These are phyloP conservation scores for Nanorana parkeri DNA, from an alignment of 2,113 vertebrate species.

Conservation along the genomic window DNA sequence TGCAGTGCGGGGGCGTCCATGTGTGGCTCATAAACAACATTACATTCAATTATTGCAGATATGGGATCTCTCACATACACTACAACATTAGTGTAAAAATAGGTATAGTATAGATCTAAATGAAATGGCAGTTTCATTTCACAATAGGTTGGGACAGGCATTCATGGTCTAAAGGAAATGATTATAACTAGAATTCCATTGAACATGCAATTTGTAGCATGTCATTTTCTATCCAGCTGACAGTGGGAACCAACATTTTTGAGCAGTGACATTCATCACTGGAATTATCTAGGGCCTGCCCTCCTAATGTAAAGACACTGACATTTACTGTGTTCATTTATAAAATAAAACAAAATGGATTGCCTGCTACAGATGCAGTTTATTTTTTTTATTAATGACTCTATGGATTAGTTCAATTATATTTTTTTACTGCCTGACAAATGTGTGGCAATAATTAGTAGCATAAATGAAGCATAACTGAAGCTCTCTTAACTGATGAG, in stretches of 20 bases:
- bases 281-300: slow-evolving; percentile 17
- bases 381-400: slow-evolving; percentile 44
- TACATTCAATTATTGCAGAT: too few species aligned
- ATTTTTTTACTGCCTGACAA: slow-evolving; percentile 49
- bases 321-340: slow-evolving; percentile 33
- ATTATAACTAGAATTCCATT: slow-evolving; percentile 9
- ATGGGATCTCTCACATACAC: too few species aligned
- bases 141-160: slow-evolving; percentile 8
- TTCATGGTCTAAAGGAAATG: slow-evolving; percentile 16
- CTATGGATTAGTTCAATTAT: slow-evolving; percentile 47
- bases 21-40: too few species aligned
- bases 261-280: slow-evolving; percentile 30
- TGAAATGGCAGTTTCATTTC: slow-evolving; percentile 17
- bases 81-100: neutral
- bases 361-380: slow-evolving; percentile 22
- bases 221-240: slow-evolving; percentile 12
- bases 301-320: slow-evolving; percentile 39
- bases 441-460: slow-evolving; percentile 56
- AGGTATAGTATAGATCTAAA: neutral
- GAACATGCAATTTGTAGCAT: slow-evolving; percentile 23
- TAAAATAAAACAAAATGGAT: slow-evolving; percentile 31
- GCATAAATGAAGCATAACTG: slow-evolving; percentile 49
- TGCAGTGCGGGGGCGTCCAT: too few species aligned
- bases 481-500: slow-evolving; percentile 45
- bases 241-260: slow-evolving; percentile 3